Conservation (phyloP, 64 coral and sea anemone species). For the Astreopora myriophthalma region DNA sequence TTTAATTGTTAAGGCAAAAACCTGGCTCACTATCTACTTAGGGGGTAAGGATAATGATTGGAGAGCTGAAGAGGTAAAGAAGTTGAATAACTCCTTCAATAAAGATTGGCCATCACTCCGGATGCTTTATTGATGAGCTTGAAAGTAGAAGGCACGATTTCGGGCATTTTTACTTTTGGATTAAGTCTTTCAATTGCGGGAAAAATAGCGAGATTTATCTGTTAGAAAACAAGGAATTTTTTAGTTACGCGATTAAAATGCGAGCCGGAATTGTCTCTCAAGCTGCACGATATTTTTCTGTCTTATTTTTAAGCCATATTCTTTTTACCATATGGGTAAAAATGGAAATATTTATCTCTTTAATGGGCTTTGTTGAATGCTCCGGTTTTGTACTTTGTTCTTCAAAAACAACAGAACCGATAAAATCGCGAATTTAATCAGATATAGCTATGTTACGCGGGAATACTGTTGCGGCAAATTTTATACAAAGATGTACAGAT, state of each 20-base stretch:
- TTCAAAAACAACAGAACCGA: slow-evolving; percentile 11
- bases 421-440: slow-evolving; percentile 33
- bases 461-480: slow-evolving; percentile 36
- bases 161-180: background rate
- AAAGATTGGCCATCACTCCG: background rate
- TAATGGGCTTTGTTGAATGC: slow-evolving; percentile 52
- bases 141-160: background rate
- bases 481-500: slow-evolving; percentile 31
- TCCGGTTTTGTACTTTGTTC: background rate
- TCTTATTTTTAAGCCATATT: background rate
- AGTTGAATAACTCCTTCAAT: no score
- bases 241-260: no score
- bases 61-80: background rate
- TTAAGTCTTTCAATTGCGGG: background rate
- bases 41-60: background rate
- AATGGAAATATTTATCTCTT: background rate
- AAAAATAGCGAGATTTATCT: background rate
- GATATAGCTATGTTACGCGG: background rate
- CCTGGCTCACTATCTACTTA: no score
- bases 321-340: background rate
- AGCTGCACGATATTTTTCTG: background rate
- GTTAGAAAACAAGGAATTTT: no score
- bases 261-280: background rate
- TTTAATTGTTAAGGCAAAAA: background rate
- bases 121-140: background rate